These are phyloP conservation scores for Diuraphis noxia DNA, from an alignment of 1,140 invertebrate genomes.

Conservation along the genomic window DNA sequence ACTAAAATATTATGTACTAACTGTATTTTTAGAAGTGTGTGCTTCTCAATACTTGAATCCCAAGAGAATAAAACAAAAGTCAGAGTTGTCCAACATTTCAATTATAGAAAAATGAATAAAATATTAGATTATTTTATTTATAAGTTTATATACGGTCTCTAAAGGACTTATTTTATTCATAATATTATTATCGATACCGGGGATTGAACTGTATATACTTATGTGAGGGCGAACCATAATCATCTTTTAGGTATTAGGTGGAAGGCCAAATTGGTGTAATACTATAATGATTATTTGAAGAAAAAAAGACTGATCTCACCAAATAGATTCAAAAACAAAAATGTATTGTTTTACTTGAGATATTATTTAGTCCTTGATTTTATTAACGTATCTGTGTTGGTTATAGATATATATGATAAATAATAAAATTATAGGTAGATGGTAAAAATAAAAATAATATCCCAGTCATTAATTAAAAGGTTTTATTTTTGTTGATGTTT, in stretches of 20 bases:
- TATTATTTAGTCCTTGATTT: not conserved
- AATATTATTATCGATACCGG: not conserved
- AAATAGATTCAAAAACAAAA: not conserved
- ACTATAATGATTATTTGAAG: not conserved
- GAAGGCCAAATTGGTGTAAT: not conserved
- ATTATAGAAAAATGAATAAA: conserved; percentile 7
- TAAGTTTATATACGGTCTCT: not conserved
- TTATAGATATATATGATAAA: not conserved
- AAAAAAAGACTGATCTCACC: not conserved
- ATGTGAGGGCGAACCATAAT: not conserved
- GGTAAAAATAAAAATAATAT: not conserved
- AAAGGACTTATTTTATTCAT: not conserved
- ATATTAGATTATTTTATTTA: conserved; percentile 6
- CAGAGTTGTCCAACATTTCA: not conserved
- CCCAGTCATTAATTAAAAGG: not conserved
- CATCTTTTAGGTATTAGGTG: not conserved
- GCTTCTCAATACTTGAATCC: not conserved
- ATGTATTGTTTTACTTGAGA: not conserved
- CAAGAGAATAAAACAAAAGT: not conserved
- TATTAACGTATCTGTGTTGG: not conserved
- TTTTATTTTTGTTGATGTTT: not conserved
- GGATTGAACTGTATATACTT: not conserved
- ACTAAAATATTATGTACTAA: not conserved
- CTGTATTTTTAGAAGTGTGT: not conserved
- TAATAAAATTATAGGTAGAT: not conserved